phyloP scores from a whole-genome alignment of 2,888 invertebrate genomes.

The Xanthorhoe designata region DNA sequence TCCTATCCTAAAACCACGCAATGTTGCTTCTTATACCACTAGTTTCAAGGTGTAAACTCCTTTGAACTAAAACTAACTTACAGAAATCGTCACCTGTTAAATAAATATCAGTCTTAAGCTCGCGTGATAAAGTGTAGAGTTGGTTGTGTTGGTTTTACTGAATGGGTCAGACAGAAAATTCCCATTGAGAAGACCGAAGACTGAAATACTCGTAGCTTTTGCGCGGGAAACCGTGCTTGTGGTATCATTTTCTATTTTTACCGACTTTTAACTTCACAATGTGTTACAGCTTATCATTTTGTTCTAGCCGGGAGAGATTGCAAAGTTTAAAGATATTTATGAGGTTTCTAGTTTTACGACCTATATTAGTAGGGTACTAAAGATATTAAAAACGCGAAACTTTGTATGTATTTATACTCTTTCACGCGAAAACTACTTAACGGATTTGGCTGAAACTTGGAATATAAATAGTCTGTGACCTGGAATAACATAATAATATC shows the following conservation, averaged over 20 bases:
- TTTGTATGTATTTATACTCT: no score
- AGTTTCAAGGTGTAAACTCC: background rate
- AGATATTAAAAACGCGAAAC: no score
- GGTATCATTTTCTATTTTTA: slow-evolving; percentile 1
- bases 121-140: background rate
- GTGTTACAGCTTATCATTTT: background rate
- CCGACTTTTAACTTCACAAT: background rate
- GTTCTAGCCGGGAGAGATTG: background rate
- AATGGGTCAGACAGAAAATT: slow-evolving; percentile 17
- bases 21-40: background rate
- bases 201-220: slow-evolving; percentile 14
- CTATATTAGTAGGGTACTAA: no score
- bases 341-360: background rate
- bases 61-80: background rate
- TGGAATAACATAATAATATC: no score
- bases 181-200: slow-evolving; percentile 20
- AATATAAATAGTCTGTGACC: no score
- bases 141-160: background rate
- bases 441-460: no score
- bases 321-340: background rate
- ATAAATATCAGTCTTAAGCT: background rate
- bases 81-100: background rate
- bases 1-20: background rate
- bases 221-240: slow-evolving; percentile 13
- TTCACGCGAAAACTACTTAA: no score